Percentiles rank a stretch among this genome's conserved stretches.
phyloP scores from a whole-genome alignment of 2,888 invertebrate genomes.

The Nephrotoma guestfalica region DNA sequence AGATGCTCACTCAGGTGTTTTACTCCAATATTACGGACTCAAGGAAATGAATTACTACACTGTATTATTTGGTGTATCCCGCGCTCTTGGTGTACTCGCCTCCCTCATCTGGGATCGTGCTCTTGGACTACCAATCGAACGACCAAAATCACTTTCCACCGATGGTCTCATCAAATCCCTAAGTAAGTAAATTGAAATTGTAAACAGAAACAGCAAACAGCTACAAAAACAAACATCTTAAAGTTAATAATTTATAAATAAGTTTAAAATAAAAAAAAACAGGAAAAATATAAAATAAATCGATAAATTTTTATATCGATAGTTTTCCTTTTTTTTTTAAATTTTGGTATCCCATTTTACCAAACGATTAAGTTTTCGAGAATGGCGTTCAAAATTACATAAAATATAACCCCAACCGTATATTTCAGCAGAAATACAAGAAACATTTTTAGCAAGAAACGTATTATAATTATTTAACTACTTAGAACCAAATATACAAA shows the following conservation, averaged over 20 bases:
- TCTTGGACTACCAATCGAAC: slow-evolving; percentile 68
- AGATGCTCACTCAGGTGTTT: slow-evolving; percentile 78
- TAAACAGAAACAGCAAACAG: background rate
- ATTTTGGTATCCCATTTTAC: background rate
- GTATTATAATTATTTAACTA: background rate
- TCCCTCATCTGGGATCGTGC: slow-evolving; percentile 73
- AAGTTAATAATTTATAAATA: background rate
- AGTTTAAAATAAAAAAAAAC: background rate
- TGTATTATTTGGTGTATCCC: slow-evolving; percentile 75
- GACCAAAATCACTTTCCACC: slow-evolving; percentile 67
- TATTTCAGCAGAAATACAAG: background rate
- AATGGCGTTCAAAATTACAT: background rate
- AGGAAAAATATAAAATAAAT: background rate
- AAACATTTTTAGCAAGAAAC: background rate
- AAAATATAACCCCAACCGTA: background rate
- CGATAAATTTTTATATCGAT: background rate
- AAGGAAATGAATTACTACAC: slow-evolving; percentile 87
- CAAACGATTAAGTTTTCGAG: background rate
- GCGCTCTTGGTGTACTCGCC: slow-evolving; percentile 68
- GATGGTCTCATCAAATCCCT: slow-evolving; percentile 34
- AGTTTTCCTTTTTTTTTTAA: background rate
- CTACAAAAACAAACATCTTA: background rate
- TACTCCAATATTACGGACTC: slow-evolving; percentile 71
- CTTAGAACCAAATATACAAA: background rate
- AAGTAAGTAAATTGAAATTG: background rate